Evolutionary conservation across 1,140 invertebrate species (phyloP).

Genomic region (Gryllus bimaculatus): DNA sequence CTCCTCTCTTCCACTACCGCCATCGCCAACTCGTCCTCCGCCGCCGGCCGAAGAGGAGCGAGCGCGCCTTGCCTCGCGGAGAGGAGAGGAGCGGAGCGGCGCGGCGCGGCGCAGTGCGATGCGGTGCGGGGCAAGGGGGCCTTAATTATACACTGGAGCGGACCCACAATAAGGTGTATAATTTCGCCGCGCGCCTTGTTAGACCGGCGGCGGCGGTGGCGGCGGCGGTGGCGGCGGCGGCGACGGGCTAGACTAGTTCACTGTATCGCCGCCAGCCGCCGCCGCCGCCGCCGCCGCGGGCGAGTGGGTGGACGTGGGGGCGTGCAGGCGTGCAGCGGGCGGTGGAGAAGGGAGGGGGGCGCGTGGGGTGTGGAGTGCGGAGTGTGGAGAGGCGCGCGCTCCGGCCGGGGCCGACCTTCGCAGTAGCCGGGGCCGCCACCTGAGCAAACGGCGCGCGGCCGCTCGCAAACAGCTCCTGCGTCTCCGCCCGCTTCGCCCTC

Average conservation of each 20-base stretch:
- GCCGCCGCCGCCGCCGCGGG: too few species aligned
- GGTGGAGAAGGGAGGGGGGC: not conserved
- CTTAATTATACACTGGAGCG: conserved; percentile 4
- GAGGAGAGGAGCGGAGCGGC: not conserved
- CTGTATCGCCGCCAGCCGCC: conserved; percentile 1
- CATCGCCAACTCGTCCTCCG: not conserved
- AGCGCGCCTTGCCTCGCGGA: not conserved
- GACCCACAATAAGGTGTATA: conserved; percentile 4
- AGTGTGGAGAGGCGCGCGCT: not conserved
- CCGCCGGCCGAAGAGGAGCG: not conserved
- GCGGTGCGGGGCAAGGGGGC: too few species aligned
- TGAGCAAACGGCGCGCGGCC: not conserved
- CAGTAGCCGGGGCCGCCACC: not conserved
- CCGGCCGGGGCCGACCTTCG: not conserved
- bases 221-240: too few species aligned
- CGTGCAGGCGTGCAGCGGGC: too few species aligned
- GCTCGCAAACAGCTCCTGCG: not conserved
- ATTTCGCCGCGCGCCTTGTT: conserved; percentile 2
- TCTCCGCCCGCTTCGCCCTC: not conserved
- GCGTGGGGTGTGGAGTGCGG: not conserved
- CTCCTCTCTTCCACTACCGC: not conserved
- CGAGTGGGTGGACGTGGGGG: not conserved
- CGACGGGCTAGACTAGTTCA: not conserved
- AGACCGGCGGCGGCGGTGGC: not conserved
- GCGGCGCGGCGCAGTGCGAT: too few species aligned